These are phyloP conservation scores for Mesembrinibis cayennensis DNA, from an alignment of 2,113 vertebrate genomes.

Conservation along the genomic window DNA sequence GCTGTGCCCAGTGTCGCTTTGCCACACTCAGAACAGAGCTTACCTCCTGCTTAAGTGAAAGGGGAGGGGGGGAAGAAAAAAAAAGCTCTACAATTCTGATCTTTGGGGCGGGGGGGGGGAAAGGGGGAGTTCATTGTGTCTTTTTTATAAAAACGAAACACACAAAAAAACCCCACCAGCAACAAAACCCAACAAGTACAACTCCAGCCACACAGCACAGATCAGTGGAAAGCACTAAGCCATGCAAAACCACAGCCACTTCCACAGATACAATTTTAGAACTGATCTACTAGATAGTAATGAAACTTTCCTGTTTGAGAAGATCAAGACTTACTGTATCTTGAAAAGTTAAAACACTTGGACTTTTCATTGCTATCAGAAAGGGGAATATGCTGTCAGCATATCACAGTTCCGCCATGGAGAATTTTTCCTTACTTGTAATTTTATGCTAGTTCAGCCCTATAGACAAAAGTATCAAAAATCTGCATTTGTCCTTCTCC, in stretches of 20 bases:
- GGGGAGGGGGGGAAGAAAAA: too few relatives aligned
- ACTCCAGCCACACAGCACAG: not conserved
- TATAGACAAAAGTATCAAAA: not conserved
- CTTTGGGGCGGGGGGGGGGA: too few relatives aligned
- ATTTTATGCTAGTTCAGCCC: not conserved
- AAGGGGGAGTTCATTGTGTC: fast-evolving
- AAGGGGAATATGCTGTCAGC: not conserved
- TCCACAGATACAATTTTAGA: not conserved
- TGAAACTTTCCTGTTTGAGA: not conserved
- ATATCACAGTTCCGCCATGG: not conserved
- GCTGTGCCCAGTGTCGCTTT: not conserved
- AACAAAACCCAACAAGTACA: not conserved
- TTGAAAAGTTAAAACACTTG: not conserved
- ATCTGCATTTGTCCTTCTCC: not conserved
- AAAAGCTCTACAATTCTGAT: not conserved
- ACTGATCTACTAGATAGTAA: not conserved
- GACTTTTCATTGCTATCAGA: not conserved
- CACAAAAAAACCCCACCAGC: not conserved
- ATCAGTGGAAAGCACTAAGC: not conserved
- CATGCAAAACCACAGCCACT: not conserved
- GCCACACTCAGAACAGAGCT: not conserved
- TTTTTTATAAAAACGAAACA: not conserved
- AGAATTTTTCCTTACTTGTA: not conserved
- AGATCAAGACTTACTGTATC: not conserved
- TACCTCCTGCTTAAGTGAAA: not conserved